These are phyloP conservation scores for Ditylenchus weischeri DNA, from an alignment of 2,888 invertebrate genomes.

Conservation along the genomic window DNA sequence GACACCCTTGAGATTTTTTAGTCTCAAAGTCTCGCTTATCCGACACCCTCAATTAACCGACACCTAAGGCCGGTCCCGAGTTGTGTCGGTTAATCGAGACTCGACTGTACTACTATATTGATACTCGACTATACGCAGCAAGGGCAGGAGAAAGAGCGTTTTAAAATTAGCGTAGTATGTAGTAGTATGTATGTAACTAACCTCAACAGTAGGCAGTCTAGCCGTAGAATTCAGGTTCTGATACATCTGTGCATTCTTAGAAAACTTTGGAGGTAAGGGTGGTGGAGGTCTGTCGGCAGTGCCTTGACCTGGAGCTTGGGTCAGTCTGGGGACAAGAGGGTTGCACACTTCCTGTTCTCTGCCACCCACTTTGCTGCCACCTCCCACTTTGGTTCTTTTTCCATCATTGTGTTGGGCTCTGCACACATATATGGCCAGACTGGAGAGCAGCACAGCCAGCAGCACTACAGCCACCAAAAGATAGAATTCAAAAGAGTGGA, in stretches of 20 bases:
- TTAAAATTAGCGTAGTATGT: too few relatives aligned
- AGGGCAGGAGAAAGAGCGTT: too few relatives aligned
- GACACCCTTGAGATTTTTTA: too few relatives aligned
- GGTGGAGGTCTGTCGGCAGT: conserved; percentile 28
- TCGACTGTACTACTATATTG: too few relatives aligned
- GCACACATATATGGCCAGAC: conserved; percentile 28
- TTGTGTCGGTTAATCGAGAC: too few relatives aligned
- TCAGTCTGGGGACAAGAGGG: conserved; percentile 24
- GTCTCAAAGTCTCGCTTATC: too few relatives aligned
- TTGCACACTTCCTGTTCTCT: conserved; percentile 8
- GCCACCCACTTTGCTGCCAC: background rate
- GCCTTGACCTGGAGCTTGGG: conserved; percentile 24
- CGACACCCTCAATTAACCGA: too few relatives aligned
- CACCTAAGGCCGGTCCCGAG: too few relatives aligned
- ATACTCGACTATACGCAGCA: too few relatives aligned
- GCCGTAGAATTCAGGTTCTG: conserved; percentile 16
- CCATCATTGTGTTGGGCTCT: conserved; percentile 19
- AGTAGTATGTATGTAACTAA: background rate
- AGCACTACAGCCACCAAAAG: conserved; percentile 28
- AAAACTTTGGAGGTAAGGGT: conserved; percentile 27
- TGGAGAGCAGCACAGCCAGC: conserved; percentile 28
- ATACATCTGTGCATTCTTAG: conserved; percentile 3
- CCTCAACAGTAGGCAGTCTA: conserved; percentile 33
- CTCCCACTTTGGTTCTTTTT: background rate
- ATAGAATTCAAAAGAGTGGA: conserved; percentile 29